Percentiles rank a stretch among this genome's conserved stretches.
Evolutionary conservation across 2,113 vertebrate species (phyloP).

Genomic region (Vombatus ursinus): DNA sequence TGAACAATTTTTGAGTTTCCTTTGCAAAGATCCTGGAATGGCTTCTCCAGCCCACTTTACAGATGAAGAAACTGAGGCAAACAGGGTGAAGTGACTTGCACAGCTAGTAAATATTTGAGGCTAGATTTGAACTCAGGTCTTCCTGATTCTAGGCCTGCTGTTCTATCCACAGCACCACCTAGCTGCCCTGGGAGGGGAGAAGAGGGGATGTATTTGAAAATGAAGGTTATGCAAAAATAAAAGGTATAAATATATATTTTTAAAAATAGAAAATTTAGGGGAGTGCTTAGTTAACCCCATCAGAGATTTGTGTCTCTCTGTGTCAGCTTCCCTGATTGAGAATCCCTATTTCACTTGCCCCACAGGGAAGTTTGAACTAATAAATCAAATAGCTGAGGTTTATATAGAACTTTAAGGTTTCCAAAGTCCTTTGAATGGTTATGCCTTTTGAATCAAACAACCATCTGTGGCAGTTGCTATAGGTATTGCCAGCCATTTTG

Average conservation of each 20-base stretch:
- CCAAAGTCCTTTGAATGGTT: neutral
- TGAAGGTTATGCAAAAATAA: neutral
- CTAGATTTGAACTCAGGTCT: neutral
- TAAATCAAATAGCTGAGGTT: neutral
- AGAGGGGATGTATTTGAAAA: neutral
- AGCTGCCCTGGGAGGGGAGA: too few species aligned
- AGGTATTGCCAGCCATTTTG: neutral
- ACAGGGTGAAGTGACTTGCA: neutral
- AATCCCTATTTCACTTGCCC: neutral
- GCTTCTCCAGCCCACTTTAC: neutral
- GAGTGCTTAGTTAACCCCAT: neutral
- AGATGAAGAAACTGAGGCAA: neutral
- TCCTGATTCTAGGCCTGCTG: neutral
- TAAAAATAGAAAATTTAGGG: neutral
- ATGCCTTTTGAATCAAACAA: neutral
- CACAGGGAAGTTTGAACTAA: neutral
- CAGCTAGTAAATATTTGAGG: neutral
- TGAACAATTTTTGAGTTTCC: too few species aligned
- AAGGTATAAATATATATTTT: neutral
- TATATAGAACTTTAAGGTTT: neutral
- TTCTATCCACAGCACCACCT: neutral
- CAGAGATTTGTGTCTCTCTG: neutral
- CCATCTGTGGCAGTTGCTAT: neutral
- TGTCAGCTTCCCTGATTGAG: neutral
- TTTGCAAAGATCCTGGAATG: neutral